Evolutionary conservation across 2,888 invertebrate species (phyloP).

Genomic region (Lasioglossum malachurum): DNA sequence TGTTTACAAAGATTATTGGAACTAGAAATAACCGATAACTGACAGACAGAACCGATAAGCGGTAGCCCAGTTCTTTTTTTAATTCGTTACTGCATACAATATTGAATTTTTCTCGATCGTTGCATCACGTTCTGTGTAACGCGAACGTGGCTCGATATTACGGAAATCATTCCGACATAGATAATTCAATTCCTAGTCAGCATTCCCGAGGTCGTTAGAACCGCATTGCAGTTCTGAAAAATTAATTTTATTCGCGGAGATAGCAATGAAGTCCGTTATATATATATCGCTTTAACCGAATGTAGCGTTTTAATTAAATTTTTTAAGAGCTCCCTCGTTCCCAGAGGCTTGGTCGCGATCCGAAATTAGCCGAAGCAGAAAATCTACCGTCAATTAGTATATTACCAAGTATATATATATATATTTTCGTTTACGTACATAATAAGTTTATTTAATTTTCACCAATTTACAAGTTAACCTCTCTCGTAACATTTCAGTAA

Average conservation of each 20-base stretch:
- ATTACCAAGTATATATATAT: not conserved
- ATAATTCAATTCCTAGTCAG: not conserved
- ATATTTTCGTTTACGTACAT: not conserved
- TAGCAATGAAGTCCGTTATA: not conserved
- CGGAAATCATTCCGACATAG: not conserved
- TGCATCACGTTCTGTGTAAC: not conserved
- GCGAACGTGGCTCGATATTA: not conserved
- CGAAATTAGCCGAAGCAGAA: not conserved
- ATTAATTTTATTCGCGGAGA: not conserved
- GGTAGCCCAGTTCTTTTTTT: not conserved
- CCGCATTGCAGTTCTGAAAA: not conserved
- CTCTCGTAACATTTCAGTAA: slow-evolving; percentile 86
- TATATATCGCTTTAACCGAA: not conserved
- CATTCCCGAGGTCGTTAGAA: not conserved
- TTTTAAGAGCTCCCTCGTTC: not conserved
- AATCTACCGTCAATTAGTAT: not conserved
- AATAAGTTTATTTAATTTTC: not conserved
- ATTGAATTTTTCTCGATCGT: not conserved
- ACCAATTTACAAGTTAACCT: not conserved
- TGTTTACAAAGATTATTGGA: not conserved
- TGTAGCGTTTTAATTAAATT: not conserved
- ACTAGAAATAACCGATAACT: not conserved
- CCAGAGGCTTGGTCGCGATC: not conserved
- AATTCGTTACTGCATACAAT: not conserved
- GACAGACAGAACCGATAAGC: not conserved